Evolutionary conservation across 2,888 invertebrate genomes (phyloP).

Genomic region (Amphipyra tragopoginis): DNA sequence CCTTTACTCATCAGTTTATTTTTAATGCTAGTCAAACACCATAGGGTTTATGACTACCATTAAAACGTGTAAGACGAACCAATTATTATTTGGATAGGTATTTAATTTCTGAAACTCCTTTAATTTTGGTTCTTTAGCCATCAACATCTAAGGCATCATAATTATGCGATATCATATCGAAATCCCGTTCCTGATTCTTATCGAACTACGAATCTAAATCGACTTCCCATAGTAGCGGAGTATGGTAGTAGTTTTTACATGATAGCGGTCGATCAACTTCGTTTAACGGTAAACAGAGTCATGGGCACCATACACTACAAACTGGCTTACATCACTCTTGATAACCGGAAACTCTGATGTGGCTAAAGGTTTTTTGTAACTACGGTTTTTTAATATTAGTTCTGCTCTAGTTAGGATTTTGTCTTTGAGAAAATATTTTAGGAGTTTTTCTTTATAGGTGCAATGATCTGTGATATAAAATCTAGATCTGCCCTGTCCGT

Average conservation of each 20-base stretch:
- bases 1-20: too few species aligned
- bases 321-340: conserved; percentile 62
- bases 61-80: too few species aligned
- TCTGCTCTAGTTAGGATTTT: conserved; percentile 53
- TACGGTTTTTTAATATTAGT: conserved; percentile 31
- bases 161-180: too few species aligned
- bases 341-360: conserved; percentile 56
- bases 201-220: conserved; percentile 26
- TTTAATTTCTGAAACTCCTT: too few species aligned
- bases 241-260: conserved; percentile 61
- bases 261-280: conserved; percentile 81
- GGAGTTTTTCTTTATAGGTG: conserved; percentile 5
- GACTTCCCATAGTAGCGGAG: conserved; percentile 57
- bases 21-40: too few species aligned
- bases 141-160: too few species aligned
- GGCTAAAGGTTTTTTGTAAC: conserved; percentile 46
- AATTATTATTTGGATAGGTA: too few species aligned
- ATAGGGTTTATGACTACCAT: too few species aligned
- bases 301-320: conserved; percentile 64
- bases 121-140: too few species aligned
- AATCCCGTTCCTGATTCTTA: too few species aligned
- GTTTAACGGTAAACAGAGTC: conserved; percentile 76
- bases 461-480: background rate
- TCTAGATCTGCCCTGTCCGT: too few species aligned
- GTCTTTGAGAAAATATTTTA: conserved; percentile 4